Evolutionary conservation across 2,888 invertebrate species (phyloP).

Genomic region (Spicauda simplicius): DNA sequence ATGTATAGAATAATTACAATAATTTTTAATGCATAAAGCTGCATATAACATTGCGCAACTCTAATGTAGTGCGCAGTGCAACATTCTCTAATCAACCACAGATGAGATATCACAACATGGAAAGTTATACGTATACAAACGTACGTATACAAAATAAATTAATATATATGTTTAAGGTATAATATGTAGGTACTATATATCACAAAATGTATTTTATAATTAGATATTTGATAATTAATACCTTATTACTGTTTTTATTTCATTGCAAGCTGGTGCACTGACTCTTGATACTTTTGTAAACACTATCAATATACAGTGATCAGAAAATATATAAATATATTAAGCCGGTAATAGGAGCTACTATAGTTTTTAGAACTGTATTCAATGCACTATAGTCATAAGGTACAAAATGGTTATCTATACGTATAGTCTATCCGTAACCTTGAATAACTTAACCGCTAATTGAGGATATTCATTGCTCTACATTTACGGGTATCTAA

Average conservation of each 20-base stretch:
- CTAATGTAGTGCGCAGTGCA: constrained; percentile 31
- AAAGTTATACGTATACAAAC: not conserved
- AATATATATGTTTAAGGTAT: not conserved
- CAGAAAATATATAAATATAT: not conserved
- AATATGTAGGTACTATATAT: not conserved
- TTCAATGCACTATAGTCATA: not conserved
- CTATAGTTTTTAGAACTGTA: not conserved
- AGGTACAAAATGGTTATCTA: not conserved
- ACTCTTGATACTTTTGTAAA: not conserved
- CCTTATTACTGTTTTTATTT: not conserved
- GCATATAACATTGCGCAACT: constrained; percentile 26
- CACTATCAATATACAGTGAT: not conserved
- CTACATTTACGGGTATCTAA: constrained; percentile 37
- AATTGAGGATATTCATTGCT: not conserved
- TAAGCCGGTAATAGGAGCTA: not conserved
- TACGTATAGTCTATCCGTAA: not conserved
- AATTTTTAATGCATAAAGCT: constrained; percentile 29
- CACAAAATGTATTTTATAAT: not conserved
- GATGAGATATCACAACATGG: constrained; percentile 4
- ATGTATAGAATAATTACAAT: not conserved
- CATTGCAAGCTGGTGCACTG: too few relatives aligned
- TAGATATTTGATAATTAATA: not conserved
- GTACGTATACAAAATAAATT: not conserved
- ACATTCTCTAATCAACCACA: constrained; percentile 7
- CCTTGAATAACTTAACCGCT: constrained; percentile 9